phyloP scores from a whole-genome alignment of 2,888 invertebrate genomes.

The Aplocera efformata region DNA sequence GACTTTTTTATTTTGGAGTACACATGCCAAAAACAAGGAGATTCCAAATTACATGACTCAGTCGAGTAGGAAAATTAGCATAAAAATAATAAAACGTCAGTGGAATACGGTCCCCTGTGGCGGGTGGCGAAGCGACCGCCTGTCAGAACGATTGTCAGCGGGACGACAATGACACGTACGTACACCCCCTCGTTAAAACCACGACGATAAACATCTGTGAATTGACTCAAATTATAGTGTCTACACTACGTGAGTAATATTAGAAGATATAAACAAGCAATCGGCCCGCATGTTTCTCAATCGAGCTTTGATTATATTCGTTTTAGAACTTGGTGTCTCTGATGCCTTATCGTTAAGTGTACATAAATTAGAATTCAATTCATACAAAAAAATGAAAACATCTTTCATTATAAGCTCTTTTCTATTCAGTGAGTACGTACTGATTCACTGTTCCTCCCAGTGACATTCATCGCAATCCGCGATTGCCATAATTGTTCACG shows the following conservation, averaged over 20 bases:
- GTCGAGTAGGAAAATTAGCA: conserved; percentile 57
- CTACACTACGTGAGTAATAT: background rate
- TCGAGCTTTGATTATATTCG: conserved; percentile 20
- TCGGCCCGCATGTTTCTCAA: conserved; percentile 13
- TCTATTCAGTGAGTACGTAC: too few relatives aligned
- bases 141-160: conserved; percentile 61
- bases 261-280: conserved; percentile 8
- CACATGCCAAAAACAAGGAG: conserved; percentile 28
- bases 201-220: conserved; percentile 25
- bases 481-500: conserved; percentile 44
- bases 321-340: conserved; percentile 10
- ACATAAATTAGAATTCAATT: too few relatives aligned
- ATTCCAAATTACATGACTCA: conserved; percentile 51
- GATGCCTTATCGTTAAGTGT: background rate
- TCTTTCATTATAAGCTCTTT: too few relatives aligned
- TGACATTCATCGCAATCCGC: conserved; percentile 17
- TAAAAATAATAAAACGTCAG: conserved; percentile 72
- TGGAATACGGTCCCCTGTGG: conserved; percentile 50
- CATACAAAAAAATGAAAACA: too few relatives aligned
- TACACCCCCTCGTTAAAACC: conserved; percentile 36
- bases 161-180: conserved; percentile 39
- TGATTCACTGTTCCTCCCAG: conserved; percentile 7
- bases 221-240: conserved; percentile 20
- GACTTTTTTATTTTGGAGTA: conserved; percentile 17
- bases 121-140: conserved; percentile 41